Evolutionary conservation across 2,113 vertebrate species (phyloP), one percentile per base, ranked within the genome.

Genomic region (Puffinus mauretanicus): DNA sequence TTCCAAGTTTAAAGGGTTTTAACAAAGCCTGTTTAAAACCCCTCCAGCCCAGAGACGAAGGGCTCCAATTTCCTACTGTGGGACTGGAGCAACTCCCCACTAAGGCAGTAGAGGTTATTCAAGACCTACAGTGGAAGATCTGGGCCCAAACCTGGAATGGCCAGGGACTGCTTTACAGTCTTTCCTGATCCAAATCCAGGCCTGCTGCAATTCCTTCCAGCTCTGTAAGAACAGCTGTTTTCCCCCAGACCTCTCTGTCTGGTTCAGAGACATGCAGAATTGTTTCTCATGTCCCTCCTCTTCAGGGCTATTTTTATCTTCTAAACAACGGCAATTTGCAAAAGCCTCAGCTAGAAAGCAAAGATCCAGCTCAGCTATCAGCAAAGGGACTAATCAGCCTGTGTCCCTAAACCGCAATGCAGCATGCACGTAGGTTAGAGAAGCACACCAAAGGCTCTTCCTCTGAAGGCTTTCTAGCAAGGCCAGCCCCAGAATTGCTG

Each of bases 271-370:
- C 44, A 76, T 44, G 54, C 44, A 80, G 66, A 80, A 87, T 51
- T 57, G 36, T 36, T 80, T 72, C 70, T 86, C 78, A 58, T 3
- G 20, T 61, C 77, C 49, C 62, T 93, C 34, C 46, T 55, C 29
- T 90, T 88, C 30, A 79, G 69, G 73, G 87, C 65, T 90, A 57
- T 49, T 83, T 94, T 34, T 62, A 72, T 55, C 60, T 93, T 75
- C 34, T 62, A 62, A 92, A 88, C 49, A 61, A 86, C 4, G 42
- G 54, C 19, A 81, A 79, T 82, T 78, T 76, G 85, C 57, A 89
- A 57, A 91, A 82, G 83, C 47, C 91, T 87, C 65, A 70, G 88
- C 30, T 67, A 82, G 86, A 80, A 86, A 94, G 91, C 61, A 79
- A 91, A 79, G 76, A 92, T 44, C 66, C 55, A 83, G 86, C 69